Base-by-base conservation (phyloP, 1,140 invertebrate genomes). In the Drosophila persimilis region DNA sequence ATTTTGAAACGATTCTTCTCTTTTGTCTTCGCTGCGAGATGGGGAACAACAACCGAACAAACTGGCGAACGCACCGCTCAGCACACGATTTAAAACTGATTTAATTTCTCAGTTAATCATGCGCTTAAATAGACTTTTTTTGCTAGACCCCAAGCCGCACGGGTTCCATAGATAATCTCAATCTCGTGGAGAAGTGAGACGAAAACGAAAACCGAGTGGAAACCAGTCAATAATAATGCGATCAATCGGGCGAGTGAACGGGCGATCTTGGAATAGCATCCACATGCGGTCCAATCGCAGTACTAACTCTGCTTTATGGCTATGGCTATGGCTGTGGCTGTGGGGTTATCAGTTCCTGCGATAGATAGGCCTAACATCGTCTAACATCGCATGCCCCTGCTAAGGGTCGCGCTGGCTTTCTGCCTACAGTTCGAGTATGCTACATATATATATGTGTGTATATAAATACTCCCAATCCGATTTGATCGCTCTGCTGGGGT, bases 81-180 rank as follows among this genome's bases (percentile, higher is more conserved):
- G 67, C 74, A 72, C 57, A 65, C 71, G 74, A 59, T 47, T 83
- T 46, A 35, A 83, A 73, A 88, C 83, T 88, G 83, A 83, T 66
- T 88, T 70, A 51, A 73, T 22, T 73, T 70, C 59, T 43, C 31
- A 55, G 55, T 61, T 47, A 57, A 53, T 61, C 75, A 26, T 15
- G 66, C 43, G 71, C 65, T 88, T 88, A 71, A 78, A 88, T 88
- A 88, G 83, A 88, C 83, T 70, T 26, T 17, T 52, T 52, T 50
- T 43, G 22, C 54, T 46, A 58, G 70, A 35, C 71, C 61, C 55
- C 46, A 22, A 35, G 26, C 50, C 46, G 45, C 41, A 48, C 9
- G 11, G 35, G 11, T 13, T 29, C 24, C 39, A 57, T 55, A 59
- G 67, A 75, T 59, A 71, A 76, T 74, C 72, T 64, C 47, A 71